Evolutionary conservation across 1,140 invertebrate genomes (phyloP), one percentile per base, ranked within the genome.

Genomic region (Adelges cooleyi): DNA sequence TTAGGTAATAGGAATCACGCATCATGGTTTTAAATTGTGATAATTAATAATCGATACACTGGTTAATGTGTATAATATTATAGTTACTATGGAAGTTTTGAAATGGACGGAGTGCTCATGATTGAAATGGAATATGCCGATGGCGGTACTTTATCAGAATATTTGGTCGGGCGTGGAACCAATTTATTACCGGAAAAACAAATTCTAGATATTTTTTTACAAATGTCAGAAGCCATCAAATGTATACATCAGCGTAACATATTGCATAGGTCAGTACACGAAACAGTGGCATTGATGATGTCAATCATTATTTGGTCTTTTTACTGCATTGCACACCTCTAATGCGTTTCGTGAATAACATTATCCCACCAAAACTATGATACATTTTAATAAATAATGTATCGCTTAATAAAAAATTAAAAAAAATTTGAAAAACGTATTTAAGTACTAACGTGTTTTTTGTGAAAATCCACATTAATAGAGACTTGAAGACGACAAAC

Each of bases 61-160:
- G n/a, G n/a, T n/a, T n/a, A n/a, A n/a, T n/a, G n/a, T n/a, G n/a
- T n/a, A n/a, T 1, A 23, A 40, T 38, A 22, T 66, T 52, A 80
- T 50, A 83, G 82, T 69, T 89, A 89, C 72, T 81, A 82, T 70
- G 84, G 87, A 66, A 87, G 83, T 72, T 89, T 87, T 74, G 84
- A 87, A 72, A 80, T 81, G 72, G 82, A 88, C 71, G 84, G 84
- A 3, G 77, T 82, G 25, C 73, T 89, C 6, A 83, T 86, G 75
- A 89, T 89, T 66, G 85, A 89, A 75, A 89, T 89, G 85, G 87
- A 89, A 72, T 89, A 86, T 74, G 86, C 86, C 17, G 85, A 88
- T 74, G 84, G 84, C 20, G 86, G 86, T 27, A 89, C 84, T 2
- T 69, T 89, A 53, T 79, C 82, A 3, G 83, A 88, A 69, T 62